Base-by-base conservation (phyloP, 2,797 vertebrate genomes). In the Siniperca obscura region DNA sequence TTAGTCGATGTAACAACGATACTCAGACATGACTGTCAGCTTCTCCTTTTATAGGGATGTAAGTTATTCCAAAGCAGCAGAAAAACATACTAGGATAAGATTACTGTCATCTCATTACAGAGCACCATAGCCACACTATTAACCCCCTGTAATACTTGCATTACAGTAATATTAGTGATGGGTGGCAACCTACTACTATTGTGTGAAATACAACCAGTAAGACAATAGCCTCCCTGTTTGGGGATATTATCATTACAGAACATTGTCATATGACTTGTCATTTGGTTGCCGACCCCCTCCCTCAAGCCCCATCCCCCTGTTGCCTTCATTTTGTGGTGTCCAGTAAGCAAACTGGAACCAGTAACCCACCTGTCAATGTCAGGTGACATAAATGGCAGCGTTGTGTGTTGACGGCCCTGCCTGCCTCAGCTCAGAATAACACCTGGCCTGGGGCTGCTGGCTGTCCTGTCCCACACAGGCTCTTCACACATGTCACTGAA, bases 361-460 rank as follows among this genome's bases (percentile, higher is more conserved):
- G 42, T 74, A 25, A 55, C 86, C 84, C 91, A 92, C 91, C 92
- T 94, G 93, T 94, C 93, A 89, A 67, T 60, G 90, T 90, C 92
- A 92, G 91, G 88, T 92, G 93, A 87, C 88, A 79, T 73, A 70
- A 78, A 82, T 70, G 80, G 60, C 81, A 81, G 74, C 53, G 2
- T 34, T 46, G 68, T 71, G 80, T 68, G 74, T 72, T 88, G 85
- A 82, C 36, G 60, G 81, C 69, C 64, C 55, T 22, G 48, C 36
- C 57, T 53, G 30, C 36, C 52, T 25, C 9, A 2, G 68, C 61
- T 77, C 59, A 81, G 78, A 82, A 71, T 74, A 83, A 88, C 90
- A 89, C 86, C 86, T 85, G 83, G 73, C 66, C 66, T 1, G 34
- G 22, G 78, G 61, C 46, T 36, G 65, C 76, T n/a, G 17, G 21